phyloP scores from a whole-genome alignment of 2,797 vertebrate genomes.

The Acestrorhynchus altus region DNA sequence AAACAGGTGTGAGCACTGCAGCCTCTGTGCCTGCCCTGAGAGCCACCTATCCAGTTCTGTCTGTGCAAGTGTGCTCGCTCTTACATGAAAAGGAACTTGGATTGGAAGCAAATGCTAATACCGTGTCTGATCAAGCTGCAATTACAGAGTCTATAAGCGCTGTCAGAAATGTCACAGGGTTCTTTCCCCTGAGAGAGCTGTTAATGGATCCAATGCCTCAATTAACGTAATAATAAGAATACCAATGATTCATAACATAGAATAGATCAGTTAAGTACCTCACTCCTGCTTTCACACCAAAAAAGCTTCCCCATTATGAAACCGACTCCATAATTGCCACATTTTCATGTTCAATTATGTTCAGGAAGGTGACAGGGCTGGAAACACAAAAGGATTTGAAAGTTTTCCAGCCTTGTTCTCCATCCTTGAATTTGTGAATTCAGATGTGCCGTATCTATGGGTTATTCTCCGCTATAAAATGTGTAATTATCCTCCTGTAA shows the following conservation, averaged over 20 bases:
- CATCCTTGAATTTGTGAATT: constrained; percentile 13
- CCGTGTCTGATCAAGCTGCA: constrained; percentile 51
- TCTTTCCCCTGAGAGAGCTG: constrained; percentile 52
- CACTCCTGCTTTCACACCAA: constrained; percentile 47
- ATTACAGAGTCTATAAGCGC: constrained; percentile 53
- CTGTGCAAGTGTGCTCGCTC: constrained; percentile 2
- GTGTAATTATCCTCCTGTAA: constrained; percentile 39
- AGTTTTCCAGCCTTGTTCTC: constrained; percentile 41
- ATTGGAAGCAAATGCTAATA: constrained; percentile 43
- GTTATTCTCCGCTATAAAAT: constrained; percentile 32
- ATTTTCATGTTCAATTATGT: constrained; percentile 58
- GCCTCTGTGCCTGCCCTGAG: not conserved
- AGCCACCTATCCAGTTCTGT: not conserved
- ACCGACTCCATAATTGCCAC: constrained; percentile 54
- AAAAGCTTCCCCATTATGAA: constrained; percentile 52
- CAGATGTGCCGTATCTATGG: constrained; percentile 7
- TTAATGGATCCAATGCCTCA: constrained; percentile 62
- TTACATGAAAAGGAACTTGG: constrained; percentile 42
- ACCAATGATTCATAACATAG: constrained; percentile 57
- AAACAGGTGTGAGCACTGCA: not conserved
- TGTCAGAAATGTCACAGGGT: constrained; percentile 56
- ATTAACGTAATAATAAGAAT: constrained; percentile 56
- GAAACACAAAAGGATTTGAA: constrained; percentile 54
- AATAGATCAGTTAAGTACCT: constrained; percentile 58
- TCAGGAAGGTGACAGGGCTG: constrained; percentile 32